Evolutionary conservation across 2,113 vertebrate species (phyloP), one percentile per base, ranked within the genome.

Genomic region (Calcarius ornatus): DNA sequence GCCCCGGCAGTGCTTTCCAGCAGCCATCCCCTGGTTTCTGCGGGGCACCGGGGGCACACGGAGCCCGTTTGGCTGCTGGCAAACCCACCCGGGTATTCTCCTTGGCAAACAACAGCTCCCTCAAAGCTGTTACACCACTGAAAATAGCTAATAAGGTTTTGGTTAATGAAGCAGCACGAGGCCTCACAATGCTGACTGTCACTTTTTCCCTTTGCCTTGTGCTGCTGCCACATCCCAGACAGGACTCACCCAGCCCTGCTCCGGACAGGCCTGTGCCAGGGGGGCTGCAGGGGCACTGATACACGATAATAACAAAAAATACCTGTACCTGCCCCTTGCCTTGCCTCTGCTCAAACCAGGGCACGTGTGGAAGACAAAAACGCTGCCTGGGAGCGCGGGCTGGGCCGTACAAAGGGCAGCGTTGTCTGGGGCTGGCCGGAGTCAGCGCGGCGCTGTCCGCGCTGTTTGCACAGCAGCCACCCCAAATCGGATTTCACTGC

Each of bases 401-500:
- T 86, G 20, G 81, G 78, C 69, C 0, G 27, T 2, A 97, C 95
- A 94, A 90, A 96, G 86, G 88, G 27, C 12, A 61, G 84, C 79
- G 75, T 86, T 96, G 96, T 96, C 21, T 88, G 17, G 9, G 79
- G 5, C 88, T 96, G 96, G 95, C 95, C 0, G 60, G 21, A 89
- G 92, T 88, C 96, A 87, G 82, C 24, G 89, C 10, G 12, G 90
- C 14, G 51, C 92, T 76, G 85, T 24, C 91, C 77, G 3, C 35
- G 93, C 96, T 92, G 86, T 86, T 90, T 92, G 89, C 93, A 81
- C 95, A 96, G 94, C 94, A 56, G 88, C 38, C 3, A 1, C 88
- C 53, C 83, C 12, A 93, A 96, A 95, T 94, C 86, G 1, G 47
- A 72, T 94, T 95, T 95, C 96, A 88, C 72, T 88, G 92, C 90